Evolutionary conservation across 2,797 vertebrate genomes (phyloP), one percentile per base, ranked within the genome.

Genomic region (Enteromius fasciolatus): DNA sequence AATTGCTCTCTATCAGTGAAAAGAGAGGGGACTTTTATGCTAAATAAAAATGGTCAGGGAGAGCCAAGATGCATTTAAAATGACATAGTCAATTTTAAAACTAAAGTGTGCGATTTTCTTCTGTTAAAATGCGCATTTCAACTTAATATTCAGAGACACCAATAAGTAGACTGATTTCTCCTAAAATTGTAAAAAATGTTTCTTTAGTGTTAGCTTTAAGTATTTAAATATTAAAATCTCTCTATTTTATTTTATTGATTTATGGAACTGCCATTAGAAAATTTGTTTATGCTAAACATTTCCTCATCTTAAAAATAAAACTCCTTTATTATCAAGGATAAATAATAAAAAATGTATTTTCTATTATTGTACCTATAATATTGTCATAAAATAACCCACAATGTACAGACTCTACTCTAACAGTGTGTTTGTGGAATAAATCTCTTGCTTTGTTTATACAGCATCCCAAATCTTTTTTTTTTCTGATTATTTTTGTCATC

Each of bases 1-100:
- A 50, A 48, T 68, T 41, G 76, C 63, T 85, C 73, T 74, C 48
- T 67, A 70, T 75, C 70, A 80, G 57, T 50, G 78, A 77, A 54
- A 80, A 66, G 68, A 81, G 78, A 78, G 67, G 52, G 28, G 69
- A 83, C 61, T 59, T 61, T 46, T 63, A 72, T 64, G 66, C 77
- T 69, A 80, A 78, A 76, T 41, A 44, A 82, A 66, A 74, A 74
- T 33, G 33, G 72, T 76, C 76, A 39, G 5, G 33, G 48, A 44
- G 72, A 75, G 61, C 11, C 20, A 44, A 54, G 31, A 54, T 64
- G 10, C 33, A 75, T 75, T 75, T 78, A 4, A 61, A 7, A 52
- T 28, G 61, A 36, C 20, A 72, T 7, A 63, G 41, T 36, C 41
- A 23, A 48, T 72, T 75, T 41, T 5, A 12, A 75, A 82, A 17